Evolutionary conservation across 2,888 invertebrate species (phyloP), one percentile per base, ranked within the genome.

Genomic region (Unio delphinus): DNA sequence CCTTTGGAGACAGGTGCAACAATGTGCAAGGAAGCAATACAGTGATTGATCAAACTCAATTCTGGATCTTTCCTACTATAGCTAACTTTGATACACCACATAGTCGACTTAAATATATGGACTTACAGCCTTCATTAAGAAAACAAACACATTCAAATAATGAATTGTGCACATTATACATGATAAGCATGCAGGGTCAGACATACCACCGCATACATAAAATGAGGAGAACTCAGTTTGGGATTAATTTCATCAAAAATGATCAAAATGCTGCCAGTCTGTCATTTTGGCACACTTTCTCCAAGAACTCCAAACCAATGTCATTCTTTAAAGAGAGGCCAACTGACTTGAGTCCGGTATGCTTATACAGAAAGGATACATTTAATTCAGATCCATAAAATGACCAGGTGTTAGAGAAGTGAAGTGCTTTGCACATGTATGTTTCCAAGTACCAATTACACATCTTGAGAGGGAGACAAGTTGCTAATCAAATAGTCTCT

Each of bases 31-130:
- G 63, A 66, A 30, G 58, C 54, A 0, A 23, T n/a, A 57, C 62
- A 45, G 66, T 63, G 4, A 66, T 66, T n/a, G 69, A 69, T 23
- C 1, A 57, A n/a, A 56, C 65, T 4, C 65, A 5, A 4, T 69
- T 65, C 30, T 65, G 69, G 69, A 65, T 56, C 56, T 65, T 57
- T 65, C 65, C 65, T 7, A 30, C 69, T 4, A 45, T 23, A n/a
- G 34, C 28, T 26, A 60, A 28, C 8, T 54, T 69, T 60, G 69
- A 69, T 23, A 23, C n/a, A 8, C 70, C 70, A 23, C 67, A 62
- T 55, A 57, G 58, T n/a, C n/a, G 58, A 26, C 30, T 70, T 23
- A 23, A 8, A 26, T 66, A 70, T 4, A 70, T 70, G 66, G 63
- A 70, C 54, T 59, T 61, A 20, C 61, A 61, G 58, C 66, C 70